Evolutionary conservation across 2,113 vertebrate species (phyloP), one percentile per base, ranked within the genome.

Genomic region (Phoxinus phoxinus): DNA sequence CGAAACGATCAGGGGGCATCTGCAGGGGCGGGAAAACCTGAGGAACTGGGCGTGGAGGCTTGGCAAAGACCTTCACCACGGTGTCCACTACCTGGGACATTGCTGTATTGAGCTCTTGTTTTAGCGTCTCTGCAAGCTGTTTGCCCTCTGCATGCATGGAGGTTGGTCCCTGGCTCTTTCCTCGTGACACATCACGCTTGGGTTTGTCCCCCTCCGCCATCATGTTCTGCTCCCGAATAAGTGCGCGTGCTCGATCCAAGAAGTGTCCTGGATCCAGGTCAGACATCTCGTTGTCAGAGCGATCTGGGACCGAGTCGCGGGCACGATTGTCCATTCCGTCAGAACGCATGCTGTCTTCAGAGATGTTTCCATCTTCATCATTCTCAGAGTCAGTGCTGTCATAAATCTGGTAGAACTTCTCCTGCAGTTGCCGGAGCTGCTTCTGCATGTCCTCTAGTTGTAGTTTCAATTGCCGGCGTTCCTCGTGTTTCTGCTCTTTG

Each of bases 371-470:
- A 41, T 99, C 98, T 92, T 99, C 98, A 56, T 99, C 98, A 86
- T 97, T 99, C 91, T 99, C 98, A 0, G 98, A 99, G 91, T 99
- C 96, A 0, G 96, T 97, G 94, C 96, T 97, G 92, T 97, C 98
- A 0, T 99, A 99, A 94, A 99, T 98, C 92, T 99, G 98, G 94
- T 99, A 99, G 94, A 99, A 99, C 95, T 99, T 99, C 87, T 99
- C 98, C 95, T 99, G 98, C 92, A 99, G 97, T 92, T 99, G 98
- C 82, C 98, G 97, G 90, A 99, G 96, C 94, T 99, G 98, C 90
- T 99, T 99, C 96, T 99, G 98, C 97, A 99, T 98, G 95, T 99
- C 98, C 90, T 99, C 98, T 94, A 99, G 96, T 91, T 99, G 98
- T 91, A 99, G 96, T 89, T 99, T 99, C 93, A 99, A 97, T 94